Evolutionary conservation across 37 sponge, comb jelly and placozoan genomes (phyloP), one percentile per base, ranked within the genome.

Genomic region (Ianthella basta): DNA sequence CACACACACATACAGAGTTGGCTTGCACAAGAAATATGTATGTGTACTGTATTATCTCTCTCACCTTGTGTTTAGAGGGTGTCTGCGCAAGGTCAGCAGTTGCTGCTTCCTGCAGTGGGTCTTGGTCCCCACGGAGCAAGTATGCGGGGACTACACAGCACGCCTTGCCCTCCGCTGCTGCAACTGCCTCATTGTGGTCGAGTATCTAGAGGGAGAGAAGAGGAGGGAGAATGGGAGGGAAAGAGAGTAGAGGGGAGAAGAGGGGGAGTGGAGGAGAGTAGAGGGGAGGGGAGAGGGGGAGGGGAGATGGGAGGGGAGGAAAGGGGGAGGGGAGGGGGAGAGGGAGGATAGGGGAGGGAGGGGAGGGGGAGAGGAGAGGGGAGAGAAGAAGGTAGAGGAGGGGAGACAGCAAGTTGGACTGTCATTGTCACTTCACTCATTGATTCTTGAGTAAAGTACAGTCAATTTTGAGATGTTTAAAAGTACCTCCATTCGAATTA

Each of bases 401-500:
- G 50, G 50, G n/a, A n/a, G n/a, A n/a, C n/a, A n/a, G n/a, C n/a
- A n/a, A n/a, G n/a, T n/a, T n/a, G n/a, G n/a, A n/a, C n/a, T n/a
- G n/a, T n/a, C n/a, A n/a, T n/a, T n/a, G n/a, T n/a, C n/a, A n/a
- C n/a, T n/a, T n/a, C n/a, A n/a, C n/a, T n/a, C n/a, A n/a, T n/a
- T n/a, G n/a, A n/a, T n/a, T n/a, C n/a, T n/a, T n/a, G n/a, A n/a
- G n/a, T n/a, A n/a, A n/a, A n/a, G n/a, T n/a, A n/a, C n/a, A n/a
- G n/a, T n/a, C n/a, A n/a, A n/a, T n/a, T n/a, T n/a, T n/a, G n/a
- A n/a, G n/a, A n/a, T 44, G 36, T 20, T 6, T 50, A 4, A 4
- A 19, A 84, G 38, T 55, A 98, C 99, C 88, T 94, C 79, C 60
- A 96, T 82, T 79, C 88, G 86, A 79, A 92, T 73, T 38, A 82